Evolutionary conservation across 2,113 vertebrate species (phyloP), one percentile per base, ranked within the genome.

Genomic region (Pseudopodoces humilis): DNA sequence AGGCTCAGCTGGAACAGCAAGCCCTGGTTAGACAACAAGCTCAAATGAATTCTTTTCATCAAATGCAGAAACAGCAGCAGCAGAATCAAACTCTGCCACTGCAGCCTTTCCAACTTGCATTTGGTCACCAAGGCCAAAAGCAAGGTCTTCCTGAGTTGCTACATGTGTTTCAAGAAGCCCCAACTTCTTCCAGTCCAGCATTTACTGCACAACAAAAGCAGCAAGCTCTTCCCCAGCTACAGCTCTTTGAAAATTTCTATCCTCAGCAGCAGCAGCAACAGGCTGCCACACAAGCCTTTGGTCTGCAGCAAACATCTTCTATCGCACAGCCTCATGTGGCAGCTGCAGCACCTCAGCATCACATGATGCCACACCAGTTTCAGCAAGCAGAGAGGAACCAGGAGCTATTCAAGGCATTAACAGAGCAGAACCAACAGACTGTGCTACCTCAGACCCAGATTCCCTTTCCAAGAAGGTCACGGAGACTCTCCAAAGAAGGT

Each of bases 71-170:
- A 86, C 98, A 98, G 31, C 94, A 83, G 81, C 88, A 97, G 84
- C 98, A 98, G 80, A 97, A 97, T 37, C 98, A 99, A 77, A 98
- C 98, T 44, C 98, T 99, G 8, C 98, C 99, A 2, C 63, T 99
- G 93, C 99, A 99, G 87, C 98, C 99, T 81, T 99, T 99, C 96
- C 99, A 99, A 96, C 84, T 99, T 97, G 99, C 99, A 1, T 99
- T 99, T 22, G 99, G 99, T 88, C 99, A 99, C 96, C 99, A 98
- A 95, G 98, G 98, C 82, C 98, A 99, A 86, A 99, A 99, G 96
- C 98, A 98, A 85, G 98, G 98, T 95, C 98, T 99, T 86, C 97
- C 98, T 25, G 97, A 98, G 21, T 97, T 98, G 92, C 98, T 98
- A 94, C 99, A 99, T 74, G 97, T 98, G 80, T 99, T 99, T 95